These are phyloP conservation scores for Drosophila glabriapex DNA, from an alignment of 2,888 invertebrate species.

Conservation along the genomic window DNA sequence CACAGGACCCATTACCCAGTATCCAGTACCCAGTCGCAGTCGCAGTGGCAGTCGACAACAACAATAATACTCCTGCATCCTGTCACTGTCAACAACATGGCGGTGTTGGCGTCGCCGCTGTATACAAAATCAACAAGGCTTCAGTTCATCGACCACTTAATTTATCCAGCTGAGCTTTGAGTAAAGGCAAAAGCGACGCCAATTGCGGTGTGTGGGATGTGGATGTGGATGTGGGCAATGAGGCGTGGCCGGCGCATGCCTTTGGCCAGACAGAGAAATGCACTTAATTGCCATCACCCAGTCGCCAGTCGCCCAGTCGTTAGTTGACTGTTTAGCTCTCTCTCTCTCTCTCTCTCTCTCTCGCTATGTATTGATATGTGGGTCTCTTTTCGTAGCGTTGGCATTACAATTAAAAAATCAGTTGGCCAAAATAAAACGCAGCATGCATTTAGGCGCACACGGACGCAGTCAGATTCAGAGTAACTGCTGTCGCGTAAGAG, in stretches of 20 bases:
- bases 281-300: constrained; percentile 74
- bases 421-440: constrained; percentile 64
- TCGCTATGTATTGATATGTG: too few species aligned
- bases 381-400: constrained; percentile 1
- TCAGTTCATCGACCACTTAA: constrained; percentile 84
- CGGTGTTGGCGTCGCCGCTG: constrained; percentile 44
- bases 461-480: neutral
- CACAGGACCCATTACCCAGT: neutral
- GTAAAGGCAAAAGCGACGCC: constrained; percentile 69
- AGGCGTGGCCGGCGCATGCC: constrained; percentile 59
- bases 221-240: constrained; percentile 15
- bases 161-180: constrained; percentile 83
- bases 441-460: constrained; percentile 60
- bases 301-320: constrained; percentile 2
- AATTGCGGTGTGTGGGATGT: constrained; percentile 26
- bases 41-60: constrained; percentile 6
- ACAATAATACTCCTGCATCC: constrained; percentile 38
- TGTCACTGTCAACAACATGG: constrained; percentile 76
- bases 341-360: neutral
- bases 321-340: constrained; percentile 44
- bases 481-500: neutral
- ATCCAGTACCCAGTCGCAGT: neutral
- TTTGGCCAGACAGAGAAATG: constrained; percentile 81
- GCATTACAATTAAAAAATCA: constrained; percentile 67
- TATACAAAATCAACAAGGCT: constrained; percentile 83